Evolutionary conservation across 2,888 invertebrate genomes (phyloP).

Genomic region (Cantharis rustica): DNA sequence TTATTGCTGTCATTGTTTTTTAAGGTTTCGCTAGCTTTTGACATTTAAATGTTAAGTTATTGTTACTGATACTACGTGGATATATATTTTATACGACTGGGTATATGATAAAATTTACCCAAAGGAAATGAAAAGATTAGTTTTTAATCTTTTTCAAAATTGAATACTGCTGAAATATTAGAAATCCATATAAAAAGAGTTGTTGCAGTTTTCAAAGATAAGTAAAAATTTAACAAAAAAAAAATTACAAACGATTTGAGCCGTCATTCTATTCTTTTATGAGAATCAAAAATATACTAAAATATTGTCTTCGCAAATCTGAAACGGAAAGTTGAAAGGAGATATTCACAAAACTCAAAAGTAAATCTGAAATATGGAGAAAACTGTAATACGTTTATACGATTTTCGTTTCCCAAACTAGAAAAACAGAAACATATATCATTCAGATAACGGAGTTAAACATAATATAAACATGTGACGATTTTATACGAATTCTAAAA

Average conservation of each 20-base stretch:
- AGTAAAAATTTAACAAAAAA: too few relatives aligned
- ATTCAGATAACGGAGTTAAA: background rate
- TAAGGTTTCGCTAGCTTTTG: background rate
- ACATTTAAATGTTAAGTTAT: background rate
- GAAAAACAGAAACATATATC: background rate
- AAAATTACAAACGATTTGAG: too few relatives aligned
- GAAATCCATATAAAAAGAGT: too few relatives aligned
- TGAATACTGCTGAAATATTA: too few relatives aligned
- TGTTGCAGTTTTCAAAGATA: too few relatives aligned
- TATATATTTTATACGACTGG: background rate
- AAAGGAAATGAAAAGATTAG: too few relatives aligned
- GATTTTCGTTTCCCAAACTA: background rate
- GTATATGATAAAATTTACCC: too few relatives aligned
- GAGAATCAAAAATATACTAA: background rate
- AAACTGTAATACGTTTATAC: background rate
- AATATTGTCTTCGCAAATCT: background rate
- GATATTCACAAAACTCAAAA: background rate
- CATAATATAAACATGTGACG: background rate
- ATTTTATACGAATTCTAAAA: background rate
- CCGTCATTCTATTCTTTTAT: background rate
- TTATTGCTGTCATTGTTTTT: background rate
- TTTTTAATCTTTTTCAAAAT: too few relatives aligned
- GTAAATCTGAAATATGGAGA: background rate
- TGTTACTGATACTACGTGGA: background rate
- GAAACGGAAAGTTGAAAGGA: background rate